Percentiles rank a stretch among this genome's conserved stretches.
These are phyloP conservation scores for Strix aluco DNA, from an alignment of 2,113 vertebrate species.

Conservation along the genomic window DNA sequence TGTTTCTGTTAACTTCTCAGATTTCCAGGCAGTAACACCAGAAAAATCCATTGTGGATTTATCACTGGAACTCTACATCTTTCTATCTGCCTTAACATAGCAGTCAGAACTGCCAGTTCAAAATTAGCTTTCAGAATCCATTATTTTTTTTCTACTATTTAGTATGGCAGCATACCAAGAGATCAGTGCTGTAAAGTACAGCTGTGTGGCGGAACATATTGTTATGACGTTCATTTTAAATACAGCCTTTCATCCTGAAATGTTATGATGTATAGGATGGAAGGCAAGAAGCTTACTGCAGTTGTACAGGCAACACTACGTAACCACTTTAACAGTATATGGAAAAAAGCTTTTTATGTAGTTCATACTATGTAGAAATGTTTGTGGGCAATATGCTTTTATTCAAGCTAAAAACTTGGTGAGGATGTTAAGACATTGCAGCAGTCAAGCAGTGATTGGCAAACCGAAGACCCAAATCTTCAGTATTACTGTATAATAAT, in stretches of 20 bases:
- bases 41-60: neutral
- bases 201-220: neutral
- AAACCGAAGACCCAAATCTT: neutral
- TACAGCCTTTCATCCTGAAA: conserved; percentile 25
- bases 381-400: neutral
- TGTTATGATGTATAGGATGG: neutral
- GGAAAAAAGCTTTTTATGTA: conserved; percentile 14
- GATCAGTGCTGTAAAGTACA: conserved; percentile 13
- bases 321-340: neutral
- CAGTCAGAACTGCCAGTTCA: neutral
- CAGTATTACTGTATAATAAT: conserved; percentile 14
- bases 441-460: neutral
- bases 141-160: neutral
- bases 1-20: conserved; percentile 41
- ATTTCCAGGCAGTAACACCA: conserved; percentile 41
- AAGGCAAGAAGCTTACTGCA: neutral
- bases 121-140: neutral
- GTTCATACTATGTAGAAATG: neutral
- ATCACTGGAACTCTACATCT: neutral
- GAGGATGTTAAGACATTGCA: neutral
- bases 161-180: neutral
- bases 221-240: neutral
- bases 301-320: neutral
- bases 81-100: neutral
- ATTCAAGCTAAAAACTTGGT: neutral